Evolutionary conservation across 1,140 invertebrate genomes (phyloP).

Genomic region (Hydropsyche tenuis): DNA sequence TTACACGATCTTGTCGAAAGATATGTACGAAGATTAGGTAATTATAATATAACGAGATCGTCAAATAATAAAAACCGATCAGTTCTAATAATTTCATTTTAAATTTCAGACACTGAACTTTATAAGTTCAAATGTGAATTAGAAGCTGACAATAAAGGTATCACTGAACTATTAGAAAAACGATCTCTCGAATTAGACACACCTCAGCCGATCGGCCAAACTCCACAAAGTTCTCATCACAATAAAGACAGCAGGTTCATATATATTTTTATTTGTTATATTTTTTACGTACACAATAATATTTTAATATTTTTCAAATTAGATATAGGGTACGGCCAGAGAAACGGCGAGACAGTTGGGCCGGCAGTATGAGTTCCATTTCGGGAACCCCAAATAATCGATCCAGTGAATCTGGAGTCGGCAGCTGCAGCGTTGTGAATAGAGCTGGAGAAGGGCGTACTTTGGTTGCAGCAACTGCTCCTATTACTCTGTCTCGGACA

Average conservation of each 20-base stretch:
- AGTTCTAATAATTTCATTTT: neutral
- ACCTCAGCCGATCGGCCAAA: slow-evolving; percentile 59
- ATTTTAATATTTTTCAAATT: neutral
- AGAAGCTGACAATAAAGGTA: slow-evolving; percentile 97
- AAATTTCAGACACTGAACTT: slow-evolving; percentile 78
- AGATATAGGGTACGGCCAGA: slow-evolving; percentile 63
- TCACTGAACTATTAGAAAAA: slow-evolving; percentile 95
- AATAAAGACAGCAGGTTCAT: slow-evolving; percentile 60
- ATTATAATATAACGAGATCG: neutral
- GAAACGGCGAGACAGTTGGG: slow-evolving; percentile 65
- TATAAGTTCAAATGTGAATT: slow-evolving; percentile 98
- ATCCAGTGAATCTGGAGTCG: slow-evolving; percentile 36
- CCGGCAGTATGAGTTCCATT: slow-evolving; percentile 49
- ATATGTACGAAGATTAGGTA: slow-evolving; percentile 85
- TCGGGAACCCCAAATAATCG: slow-evolving; percentile 41
- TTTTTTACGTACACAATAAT: neutral
- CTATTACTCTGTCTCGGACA: slow-evolving; percentile 53
- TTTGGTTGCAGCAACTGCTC: slow-evolving; percentile 40
- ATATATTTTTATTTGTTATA: neutral
- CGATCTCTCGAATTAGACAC: slow-evolving; percentile 80
- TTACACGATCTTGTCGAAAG: slow-evolving; percentile 94
- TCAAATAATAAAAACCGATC: neutral
- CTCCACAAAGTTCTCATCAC: slow-evolving; percentile 57
- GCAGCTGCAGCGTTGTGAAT: slow-evolving; percentile 44
- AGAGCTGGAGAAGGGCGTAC: slow-evolving; percentile 34